Percentiles rank a stretch among this genome's conserved stretches.
Conservation (phyloP, 2,797 vertebrate genomes). For the Malacoraja senta region DNA sequence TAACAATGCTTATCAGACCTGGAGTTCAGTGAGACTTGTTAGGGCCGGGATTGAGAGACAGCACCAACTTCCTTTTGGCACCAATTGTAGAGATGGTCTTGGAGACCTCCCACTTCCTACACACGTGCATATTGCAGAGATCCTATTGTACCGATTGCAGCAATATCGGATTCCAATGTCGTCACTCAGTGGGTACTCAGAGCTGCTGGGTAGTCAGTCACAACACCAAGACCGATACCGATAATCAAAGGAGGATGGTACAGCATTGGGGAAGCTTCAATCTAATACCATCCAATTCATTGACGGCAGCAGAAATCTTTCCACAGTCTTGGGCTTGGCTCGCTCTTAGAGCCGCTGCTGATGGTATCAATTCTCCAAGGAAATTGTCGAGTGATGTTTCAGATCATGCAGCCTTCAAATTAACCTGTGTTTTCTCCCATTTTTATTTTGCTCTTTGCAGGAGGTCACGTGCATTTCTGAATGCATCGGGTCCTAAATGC, state of each 20-base stretch:
- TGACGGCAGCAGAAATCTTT: neutral
- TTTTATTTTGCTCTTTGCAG: neutral
- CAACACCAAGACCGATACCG: neutral
- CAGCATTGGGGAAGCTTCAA: neutral
- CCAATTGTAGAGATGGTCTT: neutral
- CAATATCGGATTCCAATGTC: neutral
- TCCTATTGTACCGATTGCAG: neutral
- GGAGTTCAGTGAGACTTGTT: neutral
- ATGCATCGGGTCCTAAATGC: no score
- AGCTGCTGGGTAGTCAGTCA: neutral
- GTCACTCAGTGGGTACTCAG: neutral
- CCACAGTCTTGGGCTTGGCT: neutral
- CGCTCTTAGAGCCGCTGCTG: neutral
- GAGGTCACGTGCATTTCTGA: neutral
- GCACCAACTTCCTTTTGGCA: neutral
- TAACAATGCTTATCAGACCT: neutral
- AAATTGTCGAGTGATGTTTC: neutral
- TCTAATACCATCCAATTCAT: neutral
- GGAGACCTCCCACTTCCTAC: neutral
- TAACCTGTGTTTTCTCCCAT: neutral
- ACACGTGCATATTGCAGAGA: neutral
- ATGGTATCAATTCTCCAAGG: no score
- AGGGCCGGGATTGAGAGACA: neutral
- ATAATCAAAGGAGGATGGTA: neutral
- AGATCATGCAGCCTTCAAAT: neutral